Percentiles rank a stretch among this genome's conserved stretches.
phyloP scores from a whole-genome alignment of 2,797 vertebrate genomes.

The Sphenodon punctatus region DNA sequence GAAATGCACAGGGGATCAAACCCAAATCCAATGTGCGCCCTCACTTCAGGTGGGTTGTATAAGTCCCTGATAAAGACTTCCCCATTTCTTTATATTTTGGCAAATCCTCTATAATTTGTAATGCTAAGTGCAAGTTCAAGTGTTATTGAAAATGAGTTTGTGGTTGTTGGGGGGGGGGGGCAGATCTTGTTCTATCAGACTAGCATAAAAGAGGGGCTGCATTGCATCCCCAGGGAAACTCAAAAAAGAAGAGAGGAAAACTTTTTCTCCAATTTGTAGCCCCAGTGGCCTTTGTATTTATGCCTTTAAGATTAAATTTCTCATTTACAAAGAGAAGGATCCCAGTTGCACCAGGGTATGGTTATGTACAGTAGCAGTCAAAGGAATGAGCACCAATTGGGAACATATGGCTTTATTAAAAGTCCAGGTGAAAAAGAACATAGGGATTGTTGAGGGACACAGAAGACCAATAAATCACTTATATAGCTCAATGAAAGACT shows the following conservation, averaged over 20 bases:
- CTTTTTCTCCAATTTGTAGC: constrained; percentile 9
- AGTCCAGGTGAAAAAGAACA: neutral
- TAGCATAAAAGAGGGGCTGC: accelerated
- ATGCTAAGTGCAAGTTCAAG: too few species aligned
- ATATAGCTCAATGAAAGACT: neutral
- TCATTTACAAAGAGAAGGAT: constrained; percentile 49
- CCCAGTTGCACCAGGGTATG: constrained; percentile 36
- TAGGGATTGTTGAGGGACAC: neutral
- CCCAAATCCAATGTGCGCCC: too few species aligned
- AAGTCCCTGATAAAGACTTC: too few species aligned
- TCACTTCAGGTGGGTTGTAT: too few species aligned
- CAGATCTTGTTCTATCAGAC: neutral
- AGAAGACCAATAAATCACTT: neutral
- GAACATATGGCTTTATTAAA: neutral
- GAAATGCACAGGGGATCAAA: too few species aligned
- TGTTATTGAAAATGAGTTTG: too few species aligned
- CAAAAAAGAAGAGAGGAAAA: constrained; percentile 43
- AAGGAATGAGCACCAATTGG: neutral
- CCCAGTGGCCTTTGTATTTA: constrained; percentile 55
- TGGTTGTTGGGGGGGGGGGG: too few species aligned
- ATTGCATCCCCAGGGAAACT: neutral
- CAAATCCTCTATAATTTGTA: too few species aligned
- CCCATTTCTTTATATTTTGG: too few species aligned
- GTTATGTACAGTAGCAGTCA: neutral
- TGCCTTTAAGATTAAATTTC: constrained; percentile 51